phyloP scores from a whole-genome alignment of 2,888 invertebrate genomes.

The Oxyscelio sp. region DNA sequence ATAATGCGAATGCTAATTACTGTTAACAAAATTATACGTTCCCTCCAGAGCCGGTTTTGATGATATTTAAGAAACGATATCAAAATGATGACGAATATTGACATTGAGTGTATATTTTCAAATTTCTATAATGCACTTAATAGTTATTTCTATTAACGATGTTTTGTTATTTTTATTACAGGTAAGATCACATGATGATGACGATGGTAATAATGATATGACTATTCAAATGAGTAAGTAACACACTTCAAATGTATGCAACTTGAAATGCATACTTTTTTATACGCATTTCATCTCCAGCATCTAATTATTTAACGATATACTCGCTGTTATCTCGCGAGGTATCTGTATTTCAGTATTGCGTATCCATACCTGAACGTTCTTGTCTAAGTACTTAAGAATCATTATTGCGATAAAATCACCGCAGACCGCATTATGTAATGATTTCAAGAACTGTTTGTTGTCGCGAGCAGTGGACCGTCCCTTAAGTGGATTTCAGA shows the following conservation, averaged over 20 bases:
- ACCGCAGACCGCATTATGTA: constrained; percentile 72
- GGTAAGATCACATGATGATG: constrained; percentile 63
- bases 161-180: constrained; percentile 49
- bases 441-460: constrained; percentile 81
- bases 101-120: neutral
- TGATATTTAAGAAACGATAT: constrained; percentile 23
- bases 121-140: neutral
- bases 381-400: constrained; percentile 69
- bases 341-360: constrained; percentile 59
- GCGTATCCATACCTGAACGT: constrained; percentile 44
- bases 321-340: constrained; percentile 38
- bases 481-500: constrained; percentile 84
- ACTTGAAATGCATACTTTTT: constrained; percentile 42
- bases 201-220: constrained; percentile 28
- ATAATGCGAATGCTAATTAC: constrained; percentile 72
- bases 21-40: constrained; percentile 62
- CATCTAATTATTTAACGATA: constrained; percentile 54
- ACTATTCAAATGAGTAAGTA: constrained; percentile 43
- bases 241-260: no score
- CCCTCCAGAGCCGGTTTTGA: constrained; percentile 39
- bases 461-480: constrained; percentile 83
- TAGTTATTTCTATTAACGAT: constrained; percentile 13
- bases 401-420: constrained; percentile 76
- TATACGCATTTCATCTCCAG: constrained; percentile 27
- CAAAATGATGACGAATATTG: constrained; percentile 40